phyloP scores from a whole-genome alignment of 2,888 invertebrate genomes.

The Rhingia rostrata region DNA sequence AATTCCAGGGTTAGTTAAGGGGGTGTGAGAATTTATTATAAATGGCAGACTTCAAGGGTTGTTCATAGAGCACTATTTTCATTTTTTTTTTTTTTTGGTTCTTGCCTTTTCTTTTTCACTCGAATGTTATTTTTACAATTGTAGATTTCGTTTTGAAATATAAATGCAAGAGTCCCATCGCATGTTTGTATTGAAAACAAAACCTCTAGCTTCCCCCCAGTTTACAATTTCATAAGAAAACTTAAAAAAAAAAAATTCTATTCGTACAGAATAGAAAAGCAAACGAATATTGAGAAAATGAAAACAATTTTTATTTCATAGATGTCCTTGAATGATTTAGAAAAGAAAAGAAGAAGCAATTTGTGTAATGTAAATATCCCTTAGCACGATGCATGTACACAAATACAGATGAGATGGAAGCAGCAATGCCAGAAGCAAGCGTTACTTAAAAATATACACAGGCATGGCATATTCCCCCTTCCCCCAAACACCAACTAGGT shows the following conservation, averaged over 20 bases:
- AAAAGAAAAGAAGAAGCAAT: conserved; percentile 30
- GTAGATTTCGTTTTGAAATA: not conserved
- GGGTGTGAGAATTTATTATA: conserved; percentile 49
- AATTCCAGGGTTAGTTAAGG: conserved; percentile 34
- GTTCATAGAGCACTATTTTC: conserved; percentile 23
- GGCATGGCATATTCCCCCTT: not conserved
- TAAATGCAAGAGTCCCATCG: conserved; percentile 9
- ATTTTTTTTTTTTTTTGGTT: conserved; percentile 12
- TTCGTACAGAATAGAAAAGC: not conserved
- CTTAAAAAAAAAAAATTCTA: not conserved
- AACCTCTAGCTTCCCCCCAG: not conserved
- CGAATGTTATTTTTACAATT: conserved; percentile 5
- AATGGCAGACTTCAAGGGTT: conserved; percentile 62
- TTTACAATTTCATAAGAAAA: conserved; percentile 15
- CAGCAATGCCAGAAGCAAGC: conserved; percentile 1
- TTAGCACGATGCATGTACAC: conserved; percentile 6
- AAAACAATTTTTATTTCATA: conserved; percentile 27
- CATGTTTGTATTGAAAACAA: conserved; percentile 1
- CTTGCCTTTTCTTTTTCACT: not conserved
- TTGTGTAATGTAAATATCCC: conserved; percentile 41
- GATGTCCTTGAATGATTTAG: conserved; percentile 45
- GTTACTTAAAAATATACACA: conserved; percentile 10
- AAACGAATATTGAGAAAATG: not conserved
- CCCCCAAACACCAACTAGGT: not conserved
- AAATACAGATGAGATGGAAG: not conserved